A percentile compares a stretch with the other conserved stretches of the same genome.
Conservation (phyloP, 2,797 vertebrate genomes). For the Cossypha caffra region DNA sequence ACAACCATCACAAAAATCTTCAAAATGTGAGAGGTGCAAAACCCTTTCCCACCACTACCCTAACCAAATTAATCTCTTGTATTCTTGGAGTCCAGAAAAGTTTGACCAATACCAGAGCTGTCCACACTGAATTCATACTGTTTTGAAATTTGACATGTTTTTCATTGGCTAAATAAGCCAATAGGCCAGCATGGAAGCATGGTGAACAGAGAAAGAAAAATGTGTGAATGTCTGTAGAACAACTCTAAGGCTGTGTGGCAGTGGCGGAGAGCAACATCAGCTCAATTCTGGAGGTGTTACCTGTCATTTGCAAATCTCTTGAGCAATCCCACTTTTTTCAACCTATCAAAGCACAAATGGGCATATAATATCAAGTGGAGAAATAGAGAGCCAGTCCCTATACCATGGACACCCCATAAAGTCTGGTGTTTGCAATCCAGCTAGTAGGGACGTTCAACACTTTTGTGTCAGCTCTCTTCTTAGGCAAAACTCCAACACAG, state of each 20-base stretch:
- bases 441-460: not conserved
- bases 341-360: not conserved
- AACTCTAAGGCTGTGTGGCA: not conserved
- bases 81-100: not conserved
- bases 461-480: not conserved
- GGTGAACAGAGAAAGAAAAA: not conserved
- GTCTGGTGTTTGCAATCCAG: not conserved
- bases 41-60: not conserved
- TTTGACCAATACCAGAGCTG: not conserved
- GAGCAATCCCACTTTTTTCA: not conserved
- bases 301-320: not conserved
- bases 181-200: not conserved
- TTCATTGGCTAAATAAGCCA: not conserved
- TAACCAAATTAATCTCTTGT: not conserved
- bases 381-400: not conserved
- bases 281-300: not conserved
- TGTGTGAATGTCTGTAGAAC: not conserved
- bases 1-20: not conserved
- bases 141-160: not conserved
- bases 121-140: not conserved
- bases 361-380: not conserved
- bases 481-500: not conserved
- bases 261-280: not conserved
- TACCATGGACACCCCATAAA: fast-evolving
- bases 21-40: not conserved